Evolutionary conservation across 2,113 vertebrate genomes (phyloP).

Genomic region (Leucopsar rothschildi): DNA sequence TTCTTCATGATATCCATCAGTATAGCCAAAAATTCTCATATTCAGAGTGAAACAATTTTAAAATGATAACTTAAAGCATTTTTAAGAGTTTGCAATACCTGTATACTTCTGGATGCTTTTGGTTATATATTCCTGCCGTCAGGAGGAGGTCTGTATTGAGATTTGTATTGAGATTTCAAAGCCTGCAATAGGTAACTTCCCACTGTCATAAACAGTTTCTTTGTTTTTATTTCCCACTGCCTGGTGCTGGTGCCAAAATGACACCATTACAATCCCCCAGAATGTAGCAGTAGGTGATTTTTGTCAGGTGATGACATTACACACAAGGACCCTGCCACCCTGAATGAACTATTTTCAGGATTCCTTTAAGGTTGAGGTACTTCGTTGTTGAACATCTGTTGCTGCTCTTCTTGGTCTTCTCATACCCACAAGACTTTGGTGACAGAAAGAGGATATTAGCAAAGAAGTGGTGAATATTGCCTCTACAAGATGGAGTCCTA

Average conservation of each 20-base stretch:
- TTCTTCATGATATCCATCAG: neutral
- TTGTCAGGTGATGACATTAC: neutral
- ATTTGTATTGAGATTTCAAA: neutral
- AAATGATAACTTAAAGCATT: neutral
- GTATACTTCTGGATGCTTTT: neutral
- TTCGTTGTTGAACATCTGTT: neutral
- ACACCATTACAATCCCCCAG: neutral
- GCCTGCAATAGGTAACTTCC: neutral
- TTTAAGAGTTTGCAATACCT: neutral
- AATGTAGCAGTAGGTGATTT: neutral
- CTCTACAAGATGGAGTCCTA: neutral
- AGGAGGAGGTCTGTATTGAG: neutral
- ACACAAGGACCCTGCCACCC: neutral
- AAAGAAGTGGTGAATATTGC: neutral
- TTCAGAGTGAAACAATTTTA: neutral
- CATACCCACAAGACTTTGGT: neutral
- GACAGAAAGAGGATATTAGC: neutral
- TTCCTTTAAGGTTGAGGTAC: neutral
- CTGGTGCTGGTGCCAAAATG: neutral
- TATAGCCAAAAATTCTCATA: neutral
- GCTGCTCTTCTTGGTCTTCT: neutral
- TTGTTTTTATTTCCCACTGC: neutral
- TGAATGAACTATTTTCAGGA: neutral
- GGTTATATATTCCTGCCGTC: neutral
- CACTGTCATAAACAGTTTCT: neutral